These are phyloP conservation scores for Myanophis thanlyinensis DNA, from an alignment of 2,113 vertebrate genomes.

Conservation along the genomic window DNA sequence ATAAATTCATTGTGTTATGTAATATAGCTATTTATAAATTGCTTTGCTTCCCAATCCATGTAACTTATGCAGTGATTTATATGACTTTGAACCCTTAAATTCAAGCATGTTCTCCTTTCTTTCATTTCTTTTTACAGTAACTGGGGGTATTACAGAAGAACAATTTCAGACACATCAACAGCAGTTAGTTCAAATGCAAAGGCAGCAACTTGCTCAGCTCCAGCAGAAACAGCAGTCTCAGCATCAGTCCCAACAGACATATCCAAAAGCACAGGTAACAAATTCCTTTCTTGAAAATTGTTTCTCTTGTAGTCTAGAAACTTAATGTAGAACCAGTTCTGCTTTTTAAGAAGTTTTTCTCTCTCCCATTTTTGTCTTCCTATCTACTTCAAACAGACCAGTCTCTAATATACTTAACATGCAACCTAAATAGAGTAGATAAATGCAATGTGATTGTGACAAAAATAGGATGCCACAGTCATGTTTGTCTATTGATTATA, in stretches of 20 bases:
- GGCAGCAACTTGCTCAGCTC: constrained; percentile 86
- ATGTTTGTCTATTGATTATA: background rate
- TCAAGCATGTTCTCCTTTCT: constrained; percentile 33
- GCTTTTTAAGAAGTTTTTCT: background rate
- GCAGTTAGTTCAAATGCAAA: constrained; percentile 90
- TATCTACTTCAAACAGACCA: background rate
- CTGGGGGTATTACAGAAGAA: constrained; percentile 91
- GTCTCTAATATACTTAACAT: background rate
- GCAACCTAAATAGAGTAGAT: background rate
- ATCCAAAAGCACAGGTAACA: constrained; percentile 78
- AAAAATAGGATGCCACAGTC: background rate
- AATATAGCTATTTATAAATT: background rate
- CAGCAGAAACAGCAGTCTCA: constrained; percentile 83
- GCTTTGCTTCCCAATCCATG: fast-evolving
- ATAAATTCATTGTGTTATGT: background rate
- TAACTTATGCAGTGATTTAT: fast-evolving
- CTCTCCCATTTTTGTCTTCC: background rate
- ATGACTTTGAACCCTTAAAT: fast-evolving
- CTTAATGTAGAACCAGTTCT: background rate
- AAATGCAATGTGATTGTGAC: background rate
- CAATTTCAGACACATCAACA: constrained; percentile 91
- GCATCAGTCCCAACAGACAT: constrained; percentile 77
- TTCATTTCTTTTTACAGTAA: constrained; percentile 63
- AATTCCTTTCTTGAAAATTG: background rate
- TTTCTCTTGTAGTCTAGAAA: fast-evolving